phyloP scores from a whole-genome alignment of 2,797 vertebrate genomes.

The Peromyscus eremicus region DNA sequence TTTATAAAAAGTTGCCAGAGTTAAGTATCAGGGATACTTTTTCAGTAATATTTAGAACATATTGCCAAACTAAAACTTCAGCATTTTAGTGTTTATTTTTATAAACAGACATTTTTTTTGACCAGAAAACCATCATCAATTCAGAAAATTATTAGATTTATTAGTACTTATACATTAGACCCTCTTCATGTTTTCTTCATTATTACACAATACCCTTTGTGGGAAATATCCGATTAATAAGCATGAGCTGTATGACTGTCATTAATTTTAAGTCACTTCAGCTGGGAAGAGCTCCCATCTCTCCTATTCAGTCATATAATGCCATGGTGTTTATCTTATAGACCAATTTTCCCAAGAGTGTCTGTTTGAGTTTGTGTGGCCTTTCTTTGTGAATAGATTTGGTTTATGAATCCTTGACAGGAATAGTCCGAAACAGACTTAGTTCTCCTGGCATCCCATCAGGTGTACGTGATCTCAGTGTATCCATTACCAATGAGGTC shows the following conservation, averaged over 20 bases:
- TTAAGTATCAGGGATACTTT: not conserved
- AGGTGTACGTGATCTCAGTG: not conserved
- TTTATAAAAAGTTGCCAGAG: not conserved
- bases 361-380: not conserved
- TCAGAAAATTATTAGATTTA: not conserved
- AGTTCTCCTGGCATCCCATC: not conserved
- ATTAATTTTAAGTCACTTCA: not conserved
- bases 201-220: not conserved
- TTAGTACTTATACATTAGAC: not conserved
- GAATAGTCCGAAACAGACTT: not conserved
- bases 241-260: not conserved
- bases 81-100: not conserved
- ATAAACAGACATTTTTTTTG: not conserved
- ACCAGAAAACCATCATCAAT: not conserved
- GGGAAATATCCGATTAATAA: not conserved
- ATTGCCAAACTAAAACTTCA: not conserved
- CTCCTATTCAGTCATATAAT: not conserved
- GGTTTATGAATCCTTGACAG: not conserved
- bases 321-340: not conserved
- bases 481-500: not conserved
- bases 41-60: not conserved
- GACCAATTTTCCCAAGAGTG: not conserved
- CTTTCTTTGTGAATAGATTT: not conserved
- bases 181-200: not conserved
- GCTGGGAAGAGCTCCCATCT: not conserved